phyloP scores from a whole-genome alignment of 1,140 invertebrate genomes.

The Acromyrmex echinatior region DNA sequence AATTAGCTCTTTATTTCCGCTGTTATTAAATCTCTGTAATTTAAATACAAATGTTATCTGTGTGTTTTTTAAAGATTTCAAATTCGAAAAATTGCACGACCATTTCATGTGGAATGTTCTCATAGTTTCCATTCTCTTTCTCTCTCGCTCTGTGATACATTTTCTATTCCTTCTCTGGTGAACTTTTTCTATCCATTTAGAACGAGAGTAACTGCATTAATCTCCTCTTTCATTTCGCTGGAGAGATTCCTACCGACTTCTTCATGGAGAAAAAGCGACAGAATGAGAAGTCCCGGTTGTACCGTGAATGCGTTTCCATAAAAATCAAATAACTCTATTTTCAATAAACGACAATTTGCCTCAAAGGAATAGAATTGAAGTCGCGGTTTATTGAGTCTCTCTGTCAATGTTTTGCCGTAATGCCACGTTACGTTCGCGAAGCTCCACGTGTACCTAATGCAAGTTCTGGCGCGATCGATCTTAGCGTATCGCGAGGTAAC shows the following conservation, averaged over 20 bases:
- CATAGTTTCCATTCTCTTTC: neutral
- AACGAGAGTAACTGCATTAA: slow-evolving; percentile 45
- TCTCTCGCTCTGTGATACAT: neutral
- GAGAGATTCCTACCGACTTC: slow-evolving; percentile 39
- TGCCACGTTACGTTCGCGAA: slow-evolving; percentile 50
- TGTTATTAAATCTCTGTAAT: slow-evolving; percentile 21
- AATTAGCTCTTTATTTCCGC: neutral
- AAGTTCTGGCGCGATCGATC: slow-evolving; percentile 38
- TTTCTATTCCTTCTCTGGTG: slow-evolving; percentile 5
- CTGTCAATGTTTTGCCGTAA: slow-evolving; percentile 51
- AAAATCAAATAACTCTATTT: slow-evolving; percentile 57
- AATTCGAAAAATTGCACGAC: slow-evolving; percentile 3
- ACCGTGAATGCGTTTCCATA: slow-evolving; percentile 34
- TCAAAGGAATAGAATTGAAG: slow-evolving; percentile 44
- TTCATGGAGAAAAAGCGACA: slow-evolving; percentile 10
- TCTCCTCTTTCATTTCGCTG: slow-evolving; percentile 50
- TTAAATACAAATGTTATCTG: neutral
- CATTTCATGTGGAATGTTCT: slow-evolving; percentile 20
- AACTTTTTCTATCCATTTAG: slow-evolving; percentile 43
- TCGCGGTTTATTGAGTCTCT: slow-evolving; percentile 45
- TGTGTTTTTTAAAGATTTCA: neutral
- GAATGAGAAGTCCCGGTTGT: slow-evolving; percentile 41
- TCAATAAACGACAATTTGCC: slow-evolving; percentile 55
- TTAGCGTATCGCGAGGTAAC: slow-evolving; percentile 40
- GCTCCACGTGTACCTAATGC: slow-evolving; percentile 52